These are phyloP conservation scores for Sebastes schlegelii DNA, from an alignment of 2,113 vertebrate genomes.

Conservation along the genomic window DNA sequence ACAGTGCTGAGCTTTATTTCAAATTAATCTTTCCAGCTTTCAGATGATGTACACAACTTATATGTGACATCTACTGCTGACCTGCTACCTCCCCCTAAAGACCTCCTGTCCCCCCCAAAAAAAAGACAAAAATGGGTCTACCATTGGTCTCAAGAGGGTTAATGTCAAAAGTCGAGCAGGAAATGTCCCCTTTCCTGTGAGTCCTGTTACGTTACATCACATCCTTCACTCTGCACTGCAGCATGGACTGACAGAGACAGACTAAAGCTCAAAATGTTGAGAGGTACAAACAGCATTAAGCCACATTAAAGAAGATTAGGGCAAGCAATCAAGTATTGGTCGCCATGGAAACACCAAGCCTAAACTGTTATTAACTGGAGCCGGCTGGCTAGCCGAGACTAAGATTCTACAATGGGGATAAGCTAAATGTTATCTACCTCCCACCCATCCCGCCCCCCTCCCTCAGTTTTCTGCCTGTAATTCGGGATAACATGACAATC, in stretches of 20 bases:
- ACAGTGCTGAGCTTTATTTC: too few species aligned
- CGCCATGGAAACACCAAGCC: conserved; percentile 76
- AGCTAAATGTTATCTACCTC: conserved; percentile 70
- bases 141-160: too few species aligned
- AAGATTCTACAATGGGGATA: conserved; percentile 74
- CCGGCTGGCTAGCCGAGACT: conserved; percentile 71
- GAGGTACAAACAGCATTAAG: conserved; percentile 80
- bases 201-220: conserved; percentile 17
- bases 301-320: conserved; percentile 86
- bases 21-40: too few species aligned
- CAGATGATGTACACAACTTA: too few species aligned
- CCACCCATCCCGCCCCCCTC: conserved; percentile 27
- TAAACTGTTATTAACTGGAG: conserved; percentile 80
- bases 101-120: too few species aligned
- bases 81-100: too few species aligned
- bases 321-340: conserved; percentile 82
- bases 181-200: conserved; percentile 29
- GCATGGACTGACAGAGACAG: neutral
- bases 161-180: conserved; percentile 28
- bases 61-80: too few species aligned
- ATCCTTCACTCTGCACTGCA: conserved; percentile 14
- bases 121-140: too few species aligned
- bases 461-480: conserved; percentile 62
- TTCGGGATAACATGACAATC: conserved; percentile 74
- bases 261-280: conserved; percentile 50